Conservation (phyloP, 2,888 invertebrate species). For the Bombylius major region DNA sequence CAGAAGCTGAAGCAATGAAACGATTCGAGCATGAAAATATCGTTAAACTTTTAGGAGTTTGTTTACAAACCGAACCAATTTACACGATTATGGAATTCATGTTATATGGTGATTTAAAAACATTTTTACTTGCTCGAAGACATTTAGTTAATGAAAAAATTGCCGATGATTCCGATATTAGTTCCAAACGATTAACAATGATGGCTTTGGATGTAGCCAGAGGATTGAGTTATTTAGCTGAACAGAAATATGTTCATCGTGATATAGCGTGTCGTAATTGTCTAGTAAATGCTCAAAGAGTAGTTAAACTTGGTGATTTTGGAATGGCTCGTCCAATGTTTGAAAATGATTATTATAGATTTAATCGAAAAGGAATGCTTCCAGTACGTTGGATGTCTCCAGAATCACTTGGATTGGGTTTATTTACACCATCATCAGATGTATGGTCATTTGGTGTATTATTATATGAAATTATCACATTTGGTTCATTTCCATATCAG, state of each 20-base stretch:
- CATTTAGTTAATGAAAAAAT: conserved; percentile 58
- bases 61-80: conserved; percentile 75
- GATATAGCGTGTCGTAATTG: conserved; percentile 75
- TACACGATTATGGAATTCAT: conserved; percentile 90
- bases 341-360: conserved; percentile 81
- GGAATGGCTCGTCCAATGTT: conserved; percentile 84
- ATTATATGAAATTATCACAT: conserved; percentile 78
- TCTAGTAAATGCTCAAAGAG: conserved; percentile 57
- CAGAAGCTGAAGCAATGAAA: conserved; percentile 91
- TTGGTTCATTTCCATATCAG: conserved; percentile 84
- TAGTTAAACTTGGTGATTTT: conserved; percentile 71
- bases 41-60: conserved; percentile 71
- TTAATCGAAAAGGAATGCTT: conserved; percentile 74
- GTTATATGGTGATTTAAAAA: conserved; percentile 85
- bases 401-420: conserved; percentile 67
- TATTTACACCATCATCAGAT: conserved; percentile 77
- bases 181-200: conserved; percentile 62
- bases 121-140: conserved; percentile 70
- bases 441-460: conserved; percentile 85
- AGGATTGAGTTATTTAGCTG: conserved; percentile 73
- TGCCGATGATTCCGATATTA: conserved; percentile 58
- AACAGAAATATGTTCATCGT: conserved; percentile 77
- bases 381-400: conserved; percentile 93
- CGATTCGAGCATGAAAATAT: conserved; percentile 83
- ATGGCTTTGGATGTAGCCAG: conserved; percentile 83